These are phyloP conservation scores for Mesocricetus auratus DNA, from an alignment of 2,113 vertebrate genomes.

Conservation along the genomic window DNA sequence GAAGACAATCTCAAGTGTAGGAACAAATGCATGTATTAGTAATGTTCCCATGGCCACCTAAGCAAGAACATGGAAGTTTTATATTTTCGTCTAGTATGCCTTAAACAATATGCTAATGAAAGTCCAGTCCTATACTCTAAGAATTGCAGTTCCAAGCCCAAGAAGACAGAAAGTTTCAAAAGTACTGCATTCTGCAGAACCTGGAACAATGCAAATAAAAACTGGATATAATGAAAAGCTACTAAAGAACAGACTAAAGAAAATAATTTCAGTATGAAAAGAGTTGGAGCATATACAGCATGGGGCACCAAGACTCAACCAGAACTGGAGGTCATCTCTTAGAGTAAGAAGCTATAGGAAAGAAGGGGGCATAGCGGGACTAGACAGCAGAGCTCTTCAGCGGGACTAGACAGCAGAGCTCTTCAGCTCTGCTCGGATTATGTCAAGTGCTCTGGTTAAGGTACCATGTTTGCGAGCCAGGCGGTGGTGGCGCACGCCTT, in stretches of 20 bases:
- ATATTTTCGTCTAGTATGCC: conserved; percentile 56
- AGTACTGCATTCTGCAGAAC: not conserved
- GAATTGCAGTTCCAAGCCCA: not conserved
- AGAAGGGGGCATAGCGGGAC: not conserved
- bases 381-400: not conserved
- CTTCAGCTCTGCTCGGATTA: not conserved
- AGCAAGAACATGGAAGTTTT: conserved; percentile 15
- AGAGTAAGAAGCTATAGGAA: not conserved
- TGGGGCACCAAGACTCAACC: not conserved
- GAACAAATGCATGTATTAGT: not conserved
- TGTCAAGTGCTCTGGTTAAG: not conserved
- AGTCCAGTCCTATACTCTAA: conserved; percentile 6
- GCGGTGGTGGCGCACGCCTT: no score
- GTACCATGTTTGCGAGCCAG: not conserved
- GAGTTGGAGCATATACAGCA: not conserved
- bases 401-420: not conserved
- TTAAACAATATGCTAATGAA: conserved; percentile 47
- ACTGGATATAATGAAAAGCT: conserved; percentile 13
- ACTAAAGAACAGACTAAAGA: conserved; percentile 43
- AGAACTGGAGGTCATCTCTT: not conserved
- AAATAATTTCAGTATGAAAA: conserved; percentile 18
- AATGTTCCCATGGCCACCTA: not conserved
- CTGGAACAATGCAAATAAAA: conserved; percentile 17
- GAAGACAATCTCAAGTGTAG: not conserved
- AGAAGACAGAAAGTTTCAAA: conserved; percentile 7